Base-by-base conservation (phyloP, 1,140 invertebrate genomes). In the Calycopis cecrops region DNA sequence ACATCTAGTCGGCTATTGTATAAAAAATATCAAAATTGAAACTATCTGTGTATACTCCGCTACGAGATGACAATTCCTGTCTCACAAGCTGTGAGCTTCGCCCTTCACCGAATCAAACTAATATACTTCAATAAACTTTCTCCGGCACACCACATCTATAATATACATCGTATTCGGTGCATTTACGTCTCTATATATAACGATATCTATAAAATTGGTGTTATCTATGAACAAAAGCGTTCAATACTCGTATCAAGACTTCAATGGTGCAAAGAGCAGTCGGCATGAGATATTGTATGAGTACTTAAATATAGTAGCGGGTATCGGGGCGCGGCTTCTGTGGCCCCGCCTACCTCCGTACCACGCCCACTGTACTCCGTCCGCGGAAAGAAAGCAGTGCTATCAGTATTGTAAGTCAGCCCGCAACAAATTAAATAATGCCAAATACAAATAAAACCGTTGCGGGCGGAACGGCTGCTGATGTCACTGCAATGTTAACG, bases 131-230 rank as follows among this genome's bases (percentile, higher is more conserved):
- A 44, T 44, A 44, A 28, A 28, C 2, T 28, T 9, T 44, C 40
- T 44, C 40, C 40, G 14, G 40, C 3, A 44, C 21, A 28, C 21
- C 11, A 37, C 9, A 37, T 6, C 17, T 16, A 44, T 44, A 44
- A 16, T 44, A 44, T 16, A 44, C 40, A 44, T 44, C 17, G 12
- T 14, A 44, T 44, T 51, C 11, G 18, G 12, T 52, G 38, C 38
- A 42, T 42, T 21, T 40, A 38, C 37, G 18, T 42, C 37, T 37
- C 18, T 52, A 42, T 42, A 52, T 40, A 53, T 28, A 40, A 53
- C 28, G 40, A 40, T 40, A 52, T 52, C 38, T 52, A 52, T 52
- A 52, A 52, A 52, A 52, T 52, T 52, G 51, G 37, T 38, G 35
- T 49, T 56, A 37, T 48, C 12, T 56, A 48, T 58, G 40, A 58